Percentiles rank a stretch among this genome's conserved stretches.
Conservation (phyloP, 2,113 vertebrate species). For the Varanus komodoensis region DNA sequence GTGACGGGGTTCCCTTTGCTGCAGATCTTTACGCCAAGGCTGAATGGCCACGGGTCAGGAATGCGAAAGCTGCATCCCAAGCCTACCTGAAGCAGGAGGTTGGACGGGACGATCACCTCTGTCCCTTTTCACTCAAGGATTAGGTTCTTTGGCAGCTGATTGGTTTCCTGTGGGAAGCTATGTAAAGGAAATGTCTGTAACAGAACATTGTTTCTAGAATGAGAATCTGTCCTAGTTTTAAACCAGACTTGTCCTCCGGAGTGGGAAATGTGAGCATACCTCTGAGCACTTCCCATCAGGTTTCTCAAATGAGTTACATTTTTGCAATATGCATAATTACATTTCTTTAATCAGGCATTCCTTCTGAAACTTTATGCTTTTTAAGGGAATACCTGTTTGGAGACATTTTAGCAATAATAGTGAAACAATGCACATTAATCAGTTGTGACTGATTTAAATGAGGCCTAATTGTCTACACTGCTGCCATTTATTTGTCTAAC, state of each 20-base stretch:
- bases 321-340: conserved; percentile 31
- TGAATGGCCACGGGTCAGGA: too few species aligned
- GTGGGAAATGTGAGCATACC: neutral
- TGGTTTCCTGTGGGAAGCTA: neutral
- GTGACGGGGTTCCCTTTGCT: too few species aligned
- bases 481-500: conserved; percentile 51
- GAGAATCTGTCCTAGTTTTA: neutral
- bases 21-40: too few species aligned
- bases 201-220: neutral
- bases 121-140: too few species aligned
- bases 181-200: neutral
- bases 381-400: conserved; percentile 40
- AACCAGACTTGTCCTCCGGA: neutral
- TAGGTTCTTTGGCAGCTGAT: neutral
- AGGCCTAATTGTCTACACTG: conserved; percentile 45
- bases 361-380: conserved; percentile 48
- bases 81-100: too few species aligned
- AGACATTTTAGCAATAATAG: conserved; percentile 26
- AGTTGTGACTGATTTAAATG: conserved; percentile 56
- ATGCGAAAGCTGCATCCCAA: too few species aligned
- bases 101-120: too few species aligned
- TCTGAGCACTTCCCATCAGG: neutral
- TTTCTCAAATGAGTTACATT: conserved; percentile 22
- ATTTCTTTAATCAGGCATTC: conserved; percentile 35
- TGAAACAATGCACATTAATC: conserved; percentile 40